Conservation (phyloP, 2,888 invertebrate genomes). For the Philaethria dido region DNA sequence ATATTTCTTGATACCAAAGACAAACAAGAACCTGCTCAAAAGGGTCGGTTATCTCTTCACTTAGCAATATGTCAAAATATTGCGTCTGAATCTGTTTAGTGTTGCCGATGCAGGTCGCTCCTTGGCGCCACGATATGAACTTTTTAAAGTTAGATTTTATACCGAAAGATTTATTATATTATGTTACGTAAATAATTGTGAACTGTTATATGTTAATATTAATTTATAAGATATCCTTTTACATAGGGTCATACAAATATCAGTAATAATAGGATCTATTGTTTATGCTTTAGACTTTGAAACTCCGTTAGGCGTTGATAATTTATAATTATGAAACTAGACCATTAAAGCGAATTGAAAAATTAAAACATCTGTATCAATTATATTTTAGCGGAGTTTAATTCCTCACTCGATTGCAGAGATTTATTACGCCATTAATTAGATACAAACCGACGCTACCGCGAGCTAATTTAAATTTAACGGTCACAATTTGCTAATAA, state of each 20-base stretch:
- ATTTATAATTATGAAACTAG: constrained; percentile 9
- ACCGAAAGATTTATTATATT: neutral
- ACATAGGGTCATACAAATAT: neutral
- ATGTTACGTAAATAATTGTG: neutral
- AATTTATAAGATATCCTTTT: neutral
- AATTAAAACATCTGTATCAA: constrained; percentile 45
- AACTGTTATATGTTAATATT: neutral
- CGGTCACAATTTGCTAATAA: constrained; percentile 73
- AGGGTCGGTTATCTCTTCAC: constrained; percentile 68
- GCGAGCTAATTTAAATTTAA: constrained; percentile 69
- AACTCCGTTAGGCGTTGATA: neutral
- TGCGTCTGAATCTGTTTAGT: constrained; percentile 62
- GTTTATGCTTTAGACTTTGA: neutral
- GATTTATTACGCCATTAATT: constrained; percentile 69
- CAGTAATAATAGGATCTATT: neutral
- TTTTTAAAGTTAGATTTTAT: neutral
- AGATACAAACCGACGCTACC: constrained; percentile 60
- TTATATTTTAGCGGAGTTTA: constrained; percentile 55
- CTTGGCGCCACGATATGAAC: constrained; percentile 59
- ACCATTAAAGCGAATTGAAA: constrained; percentile 15
- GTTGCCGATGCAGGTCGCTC: constrained; percentile 53
- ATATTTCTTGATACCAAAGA: constrained; percentile 34
- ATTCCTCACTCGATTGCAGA: constrained; percentile 64
- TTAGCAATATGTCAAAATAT: constrained; percentile 73
- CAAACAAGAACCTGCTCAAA: constrained; percentile 52